phyloP scores from a whole-genome alignment of 2,797 vertebrate species.

The Denticeps clupeoides region DNA sequence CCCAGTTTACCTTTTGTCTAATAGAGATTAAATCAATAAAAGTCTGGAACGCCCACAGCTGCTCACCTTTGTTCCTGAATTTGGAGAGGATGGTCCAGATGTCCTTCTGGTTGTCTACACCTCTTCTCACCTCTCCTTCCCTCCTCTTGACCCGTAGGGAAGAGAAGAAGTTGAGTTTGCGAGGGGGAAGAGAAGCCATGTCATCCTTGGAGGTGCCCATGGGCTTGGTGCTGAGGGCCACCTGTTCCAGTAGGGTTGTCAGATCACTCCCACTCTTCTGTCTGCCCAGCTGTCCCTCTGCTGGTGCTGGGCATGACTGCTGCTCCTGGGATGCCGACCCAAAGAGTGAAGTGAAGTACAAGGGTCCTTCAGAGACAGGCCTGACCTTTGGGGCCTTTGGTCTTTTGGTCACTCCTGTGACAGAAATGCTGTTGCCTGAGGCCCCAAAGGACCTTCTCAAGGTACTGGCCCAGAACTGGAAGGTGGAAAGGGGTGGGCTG shows the following conservation, averaged over 20 bases:
- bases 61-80: constrained; percentile 49
- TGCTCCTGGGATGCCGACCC: background rate
- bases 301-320: background rate
- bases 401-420: constrained; percentile 35
- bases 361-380: constrained; percentile 47
- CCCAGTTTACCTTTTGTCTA: too few relatives aligned
- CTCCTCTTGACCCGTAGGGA: constrained; percentile 53
- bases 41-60: too few relatives aligned
- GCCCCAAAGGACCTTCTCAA: constrained; percentile 49
- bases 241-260: constrained; percentile 50
- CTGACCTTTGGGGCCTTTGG: constrained; percentile 29
- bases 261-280: constrained; percentile 40
- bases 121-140: constrained; percentile 20
- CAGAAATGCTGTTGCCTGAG: constrained; percentile 28
- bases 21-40: too few relatives aligned
- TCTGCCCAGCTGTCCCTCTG: too few relatives aligned
- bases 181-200: constrained; percentile 28
- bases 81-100: constrained; percentile 54
- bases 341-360: constrained; percentile 35
- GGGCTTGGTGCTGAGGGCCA: constrained; percentile 38
- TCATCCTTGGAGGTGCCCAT: constrained; percentile 36
- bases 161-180: constrained; percentile 56
- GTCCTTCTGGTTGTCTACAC: constrained; percentile 38
- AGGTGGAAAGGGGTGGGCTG: constrained; percentile 25
- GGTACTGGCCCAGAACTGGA: constrained; percentile 48